Conservation (phyloP, 2,888 invertebrate genomes). For the Andrena flavipes region DNA sequence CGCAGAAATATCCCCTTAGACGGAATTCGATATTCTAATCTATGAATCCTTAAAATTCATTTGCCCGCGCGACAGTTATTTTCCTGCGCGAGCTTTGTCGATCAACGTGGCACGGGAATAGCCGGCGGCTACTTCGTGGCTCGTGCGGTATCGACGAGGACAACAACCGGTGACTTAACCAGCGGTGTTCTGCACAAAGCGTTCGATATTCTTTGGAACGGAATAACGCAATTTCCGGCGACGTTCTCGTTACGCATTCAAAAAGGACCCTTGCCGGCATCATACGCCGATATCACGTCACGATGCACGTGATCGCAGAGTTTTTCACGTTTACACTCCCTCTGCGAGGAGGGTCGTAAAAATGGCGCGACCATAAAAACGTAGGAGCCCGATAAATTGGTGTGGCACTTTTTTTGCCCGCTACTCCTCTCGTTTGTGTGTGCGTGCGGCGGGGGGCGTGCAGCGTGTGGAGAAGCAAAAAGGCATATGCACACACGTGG, state of each 20-base stretch:
- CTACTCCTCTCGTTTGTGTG: slow-evolving; percentile 34
- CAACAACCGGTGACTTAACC: slow-evolving; percentile 4
- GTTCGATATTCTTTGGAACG: not conserved
- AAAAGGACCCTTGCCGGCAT: slow-evolving; percentile 25
- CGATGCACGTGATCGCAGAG: slow-evolving; percentile 30
- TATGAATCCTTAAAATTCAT: too few relatives aligned
- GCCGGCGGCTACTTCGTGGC: not conserved
- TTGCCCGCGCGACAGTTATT: not conserved
- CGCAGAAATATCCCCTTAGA: too few relatives aligned
- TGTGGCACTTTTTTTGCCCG: slow-evolving; percentile 46
- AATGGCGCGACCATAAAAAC: slow-evolving; percentile 41
- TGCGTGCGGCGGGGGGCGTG: not conserved
- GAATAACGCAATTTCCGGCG: slow-evolving; percentile 16
- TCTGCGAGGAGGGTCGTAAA: slow-evolving; percentile 33
- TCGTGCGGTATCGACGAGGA: not conserved
- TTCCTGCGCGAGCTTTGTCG: not conserved
- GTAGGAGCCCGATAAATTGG: slow-evolving; percentile 58
- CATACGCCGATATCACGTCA: slow-evolving; percentile 32
- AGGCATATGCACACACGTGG: slow-evolving; percentile 37
- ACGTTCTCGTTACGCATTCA: slow-evolving; percentile 35
- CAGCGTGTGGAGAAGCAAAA: slow-evolving; percentile 25
- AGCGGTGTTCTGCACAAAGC: slow-evolving; percentile 10
- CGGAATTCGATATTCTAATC: too few relatives aligned
- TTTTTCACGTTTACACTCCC: slow-evolving; percentile 43
- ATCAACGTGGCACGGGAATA: not conserved